phyloP scores from a whole-genome alignment of 2,888 invertebrate genomes.

The Melieria crassipennis region DNA sequence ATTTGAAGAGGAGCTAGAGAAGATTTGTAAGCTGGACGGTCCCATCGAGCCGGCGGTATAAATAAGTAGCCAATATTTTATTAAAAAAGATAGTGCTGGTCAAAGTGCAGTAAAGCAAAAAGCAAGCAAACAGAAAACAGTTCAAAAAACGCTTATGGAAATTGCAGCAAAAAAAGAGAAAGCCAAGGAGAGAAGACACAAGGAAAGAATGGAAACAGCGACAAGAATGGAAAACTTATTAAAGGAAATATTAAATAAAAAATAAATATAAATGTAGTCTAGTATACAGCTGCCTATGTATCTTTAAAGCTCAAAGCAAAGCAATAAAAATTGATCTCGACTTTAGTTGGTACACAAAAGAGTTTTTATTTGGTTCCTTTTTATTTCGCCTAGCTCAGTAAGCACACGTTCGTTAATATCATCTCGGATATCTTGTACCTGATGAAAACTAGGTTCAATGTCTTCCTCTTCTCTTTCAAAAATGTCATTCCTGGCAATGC shows the following conservation, averaged over 20 bases:
- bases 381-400: not conserved
- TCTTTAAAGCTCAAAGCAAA: not conserved
- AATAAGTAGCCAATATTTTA: conserved; percentile 8
- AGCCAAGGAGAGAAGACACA: too few species aligned
- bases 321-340: not conserved
- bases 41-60: conserved; percentile 10
- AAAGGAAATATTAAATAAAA: too few species aligned
- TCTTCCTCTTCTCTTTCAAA: not conserved
- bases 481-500: conserved; percentile 12
- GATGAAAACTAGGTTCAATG: not conserved
- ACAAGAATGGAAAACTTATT: too few species aligned
- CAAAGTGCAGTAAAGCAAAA: too few species aligned
- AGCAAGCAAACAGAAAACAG: too few species aligned
- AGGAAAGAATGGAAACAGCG: too few species aligned
- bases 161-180: too few species aligned
- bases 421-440: not conserved
- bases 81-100: not conserved
- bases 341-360: conserved; percentile 3
- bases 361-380: not conserved
- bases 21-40: not conserved
- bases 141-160: too few species aligned
- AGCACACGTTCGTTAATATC: not conserved
- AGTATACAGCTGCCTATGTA: too few species aligned
- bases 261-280: too few species aligned
- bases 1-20: conserved; percentile 15